Evolutionary conservation across 1,140 invertebrate genomes (phyloP).

Genomic region (Campodea augens): DNA sequence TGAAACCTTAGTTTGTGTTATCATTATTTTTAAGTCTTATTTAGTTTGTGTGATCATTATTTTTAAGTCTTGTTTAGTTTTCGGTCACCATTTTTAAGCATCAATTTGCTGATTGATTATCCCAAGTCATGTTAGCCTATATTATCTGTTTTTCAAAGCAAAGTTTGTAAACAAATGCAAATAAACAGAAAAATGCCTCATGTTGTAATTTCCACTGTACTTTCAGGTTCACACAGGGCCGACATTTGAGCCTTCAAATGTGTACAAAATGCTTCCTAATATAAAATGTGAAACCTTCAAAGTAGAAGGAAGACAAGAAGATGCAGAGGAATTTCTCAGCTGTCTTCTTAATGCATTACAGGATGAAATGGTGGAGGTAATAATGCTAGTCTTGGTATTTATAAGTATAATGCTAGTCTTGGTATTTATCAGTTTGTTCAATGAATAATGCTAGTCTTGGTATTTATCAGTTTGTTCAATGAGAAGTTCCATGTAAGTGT

Average conservation of each 20-base stretch:
- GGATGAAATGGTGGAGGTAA: slow-evolving; percentile 83
- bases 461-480: background rate
- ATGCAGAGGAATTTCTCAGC: slow-evolving; percentile 86
- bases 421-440: background rate
- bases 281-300: slow-evolving; percentile 46
- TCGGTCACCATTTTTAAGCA: no score
- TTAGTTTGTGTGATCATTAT: no score
- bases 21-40: no score
- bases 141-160: no score
- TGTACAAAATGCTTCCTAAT: slow-evolving; percentile 56
- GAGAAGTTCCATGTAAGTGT: no score
- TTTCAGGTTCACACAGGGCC: slow-evolving; percentile 28
- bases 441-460: slow-evolving; percentile 1
- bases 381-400: background rate
- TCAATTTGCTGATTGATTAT: no score
- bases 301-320: slow-evolving; percentile 71
- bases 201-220: no score
- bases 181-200: no score
- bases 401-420: background rate
- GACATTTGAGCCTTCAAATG: slow-evolving; percentile 60
- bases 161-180: no score
- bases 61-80: no score
- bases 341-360: slow-evolving; percentile 82
- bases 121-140: no score
- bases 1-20: no score